Evolutionary conservation across 2,797 vertebrate genomes (phyloP), one percentile per base, ranked within the genome.

Genomic region (Chromis chromis): DNA sequence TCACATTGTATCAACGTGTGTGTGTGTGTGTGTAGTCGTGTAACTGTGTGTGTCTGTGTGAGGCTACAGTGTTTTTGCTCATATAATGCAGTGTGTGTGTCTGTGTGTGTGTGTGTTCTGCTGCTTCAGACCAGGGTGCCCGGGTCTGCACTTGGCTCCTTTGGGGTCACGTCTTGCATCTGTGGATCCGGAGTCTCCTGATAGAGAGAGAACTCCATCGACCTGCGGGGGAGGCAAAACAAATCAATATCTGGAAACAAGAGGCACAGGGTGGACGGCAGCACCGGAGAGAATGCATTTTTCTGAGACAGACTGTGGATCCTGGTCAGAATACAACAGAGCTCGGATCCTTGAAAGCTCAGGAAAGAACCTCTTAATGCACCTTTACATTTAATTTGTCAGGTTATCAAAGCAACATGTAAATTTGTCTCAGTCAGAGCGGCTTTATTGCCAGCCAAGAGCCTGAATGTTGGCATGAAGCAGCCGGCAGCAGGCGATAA

Each of bases 161-260:
- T 92, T 76, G 88, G 79, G 73, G 85, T 81, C 55, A 44, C 83
- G 28, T 94, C 93, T 81, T 94, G 92, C 77, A 83, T 87, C 79
- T 91, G 91, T 60, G 90, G 82, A 60, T 91, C 89, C 60, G 91
- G 81, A 49, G 88, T 88, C 70, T 94, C 93, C 86, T 94, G 90
- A 72, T 92, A 95, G 39, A 93, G 91, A 53, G 94, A 94, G 59
- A 94, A 91, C 88, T 94, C 94, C 92, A 94, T 91, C 22, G 93
- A 92, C 86, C 93, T 94, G 91, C 16, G 27, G 65, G 48, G 39
- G 50, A 81, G 61, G 72, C 4, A 74, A 64, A 28, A 76, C 58
- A 58, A 73, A 59, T 86, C 70, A 85, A 83, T 78, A 79, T 14
- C 7, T 22, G 39, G 57, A 74, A 75, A 65, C 28, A 19, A 6